These are phyloP conservation scores for Tetraodon nigroviridis DNA, from an alignment of 2,113 vertebrate genomes.

Conservation along the genomic window DNA sequence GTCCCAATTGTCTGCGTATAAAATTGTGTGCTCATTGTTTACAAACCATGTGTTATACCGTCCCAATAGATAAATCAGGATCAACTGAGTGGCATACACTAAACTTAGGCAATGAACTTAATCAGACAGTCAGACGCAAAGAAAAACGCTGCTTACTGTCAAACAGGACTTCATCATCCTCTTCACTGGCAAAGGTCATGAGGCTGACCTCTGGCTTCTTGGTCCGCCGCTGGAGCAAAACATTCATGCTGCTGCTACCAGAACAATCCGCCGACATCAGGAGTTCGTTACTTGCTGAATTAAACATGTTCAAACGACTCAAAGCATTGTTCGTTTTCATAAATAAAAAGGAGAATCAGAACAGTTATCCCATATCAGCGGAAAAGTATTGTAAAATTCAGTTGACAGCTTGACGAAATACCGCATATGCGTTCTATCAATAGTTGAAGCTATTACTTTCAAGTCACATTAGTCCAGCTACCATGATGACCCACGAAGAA, in stretches of 20 bases:
- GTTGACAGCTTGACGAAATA: background rate
- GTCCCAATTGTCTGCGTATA: too few relatives aligned
- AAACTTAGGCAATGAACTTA: too few relatives aligned
- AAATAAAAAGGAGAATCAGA: background rate
- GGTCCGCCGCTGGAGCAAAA: conserved; percentile 14
- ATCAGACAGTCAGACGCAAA: background rate
- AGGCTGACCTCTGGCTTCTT: conserved; percentile 18
- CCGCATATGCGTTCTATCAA: background rate
- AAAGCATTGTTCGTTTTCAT: background rate
- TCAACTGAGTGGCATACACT: too few relatives aligned
- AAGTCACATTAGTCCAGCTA: background rate
- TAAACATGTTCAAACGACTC: conserved; percentile 40
- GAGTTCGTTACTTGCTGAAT: conserved; percentile 3
- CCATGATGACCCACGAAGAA: conserved; percentile 10
- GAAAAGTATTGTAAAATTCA: background rate
- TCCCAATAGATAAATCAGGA: background rate
- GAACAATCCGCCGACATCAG: conserved; percentile 59
- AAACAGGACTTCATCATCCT: conserved; percentile 72
- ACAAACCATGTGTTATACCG: background rate
- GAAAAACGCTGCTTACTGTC: conserved; percentile 68
- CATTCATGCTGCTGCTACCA: conserved; percentile 36
- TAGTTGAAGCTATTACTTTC: too few relatives aligned
- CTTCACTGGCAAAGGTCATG: conserved; percentile 48
- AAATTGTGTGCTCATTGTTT: too few relatives aligned
- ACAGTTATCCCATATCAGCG: conserved; percentile 1